phyloP scores from a whole-genome alignment of 2,113 vertebrate genomes.

The Myiagra hebetior region DNA sequence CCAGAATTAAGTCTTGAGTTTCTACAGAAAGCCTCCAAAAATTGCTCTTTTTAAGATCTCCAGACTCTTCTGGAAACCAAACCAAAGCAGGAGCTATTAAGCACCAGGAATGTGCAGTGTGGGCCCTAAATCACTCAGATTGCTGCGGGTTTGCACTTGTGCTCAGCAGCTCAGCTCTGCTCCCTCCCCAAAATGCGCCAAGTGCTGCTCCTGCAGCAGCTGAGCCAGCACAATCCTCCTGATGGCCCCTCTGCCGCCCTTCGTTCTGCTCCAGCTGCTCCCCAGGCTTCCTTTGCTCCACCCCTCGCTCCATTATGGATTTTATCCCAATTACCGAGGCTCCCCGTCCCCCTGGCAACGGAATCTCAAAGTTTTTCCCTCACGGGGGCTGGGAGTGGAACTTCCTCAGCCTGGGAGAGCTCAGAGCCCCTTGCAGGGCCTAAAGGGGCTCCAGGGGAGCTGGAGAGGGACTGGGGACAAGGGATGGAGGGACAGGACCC shows the following conservation, averaged over 20 bases:
- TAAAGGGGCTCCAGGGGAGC: background rate
- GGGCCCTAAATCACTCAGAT: background rate
- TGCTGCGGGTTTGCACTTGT: background rate
- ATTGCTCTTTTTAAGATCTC: background rate
- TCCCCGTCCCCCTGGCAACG: rapidly evolving
- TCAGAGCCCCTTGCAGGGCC: background rate
- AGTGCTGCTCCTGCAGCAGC: background rate
- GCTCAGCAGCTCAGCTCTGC: background rate
- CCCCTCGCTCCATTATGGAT: background rate
- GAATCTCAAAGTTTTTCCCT: background rate
- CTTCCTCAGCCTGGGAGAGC: background rate
- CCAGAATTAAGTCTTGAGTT: background rate
- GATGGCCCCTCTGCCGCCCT: background rate
- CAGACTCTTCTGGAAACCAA: background rate
- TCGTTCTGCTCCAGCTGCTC: background rate
- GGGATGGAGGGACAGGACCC: background rate
- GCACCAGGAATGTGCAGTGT: background rate
- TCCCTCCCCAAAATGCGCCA: background rate
- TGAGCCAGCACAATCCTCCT: background rate
- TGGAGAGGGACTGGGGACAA: background rate
- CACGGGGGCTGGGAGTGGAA: rapidly evolving
- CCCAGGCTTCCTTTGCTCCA: background rate
- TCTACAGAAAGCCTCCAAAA: rapidly evolving
- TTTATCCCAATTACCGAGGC: background rate
- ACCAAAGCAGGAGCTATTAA: background rate